Conservation (phyloP, 2,797 vertebrate genomes). For the Myripristis jacobus region DNA sequence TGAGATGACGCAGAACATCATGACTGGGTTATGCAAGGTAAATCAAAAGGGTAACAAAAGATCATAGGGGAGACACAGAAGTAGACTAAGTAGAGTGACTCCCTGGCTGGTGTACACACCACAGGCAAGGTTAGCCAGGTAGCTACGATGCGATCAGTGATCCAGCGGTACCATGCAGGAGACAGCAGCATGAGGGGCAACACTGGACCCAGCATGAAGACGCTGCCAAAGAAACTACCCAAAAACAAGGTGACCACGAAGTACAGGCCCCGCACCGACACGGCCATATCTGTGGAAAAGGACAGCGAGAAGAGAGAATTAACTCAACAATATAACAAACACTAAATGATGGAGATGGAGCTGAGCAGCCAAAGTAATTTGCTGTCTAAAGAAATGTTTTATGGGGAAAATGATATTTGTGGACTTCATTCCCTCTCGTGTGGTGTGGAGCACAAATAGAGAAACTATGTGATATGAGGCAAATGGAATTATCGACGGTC, state of each 20-base stretch:
- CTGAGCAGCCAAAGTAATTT: not conserved
- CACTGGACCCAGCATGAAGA: conserved; percentile 95
- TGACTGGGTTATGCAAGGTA: conserved; percentile 2
- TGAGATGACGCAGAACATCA: conserved; percentile 10
- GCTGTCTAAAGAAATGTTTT: not conserved
- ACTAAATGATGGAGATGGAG: not conserved
- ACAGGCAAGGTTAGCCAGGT: conserved; percentile 97
- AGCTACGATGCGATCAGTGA: conserved; percentile 93
- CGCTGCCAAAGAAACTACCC: conserved; percentile 94
- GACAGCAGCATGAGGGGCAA: conserved; percentile 94
- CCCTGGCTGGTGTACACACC: conserved; percentile 83
- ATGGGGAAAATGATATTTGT: not conserved
- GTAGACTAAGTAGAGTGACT: conserved; percentile 26
- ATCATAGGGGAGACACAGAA: conserved; percentile 27
- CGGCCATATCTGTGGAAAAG: conserved; percentile 78
- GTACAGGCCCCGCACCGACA: conserved; percentile 93
- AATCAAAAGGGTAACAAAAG: conserved; percentile 20
- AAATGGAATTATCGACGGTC: conserved; percentile 52
- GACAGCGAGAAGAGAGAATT: conserved; percentile 13
- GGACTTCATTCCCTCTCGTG: conserved; percentile 30
- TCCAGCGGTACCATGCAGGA: conserved; percentile 96
- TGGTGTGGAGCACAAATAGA: conserved; percentile 36
- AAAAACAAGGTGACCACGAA: conserved; percentile 92
- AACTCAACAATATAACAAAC: not conserved
- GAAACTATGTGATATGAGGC: conserved; percentile 41